Evolutionary conservation across 2,888 invertebrate genomes (phyloP).

Genomic region (Acanthoscelides obtectus): DNA sequence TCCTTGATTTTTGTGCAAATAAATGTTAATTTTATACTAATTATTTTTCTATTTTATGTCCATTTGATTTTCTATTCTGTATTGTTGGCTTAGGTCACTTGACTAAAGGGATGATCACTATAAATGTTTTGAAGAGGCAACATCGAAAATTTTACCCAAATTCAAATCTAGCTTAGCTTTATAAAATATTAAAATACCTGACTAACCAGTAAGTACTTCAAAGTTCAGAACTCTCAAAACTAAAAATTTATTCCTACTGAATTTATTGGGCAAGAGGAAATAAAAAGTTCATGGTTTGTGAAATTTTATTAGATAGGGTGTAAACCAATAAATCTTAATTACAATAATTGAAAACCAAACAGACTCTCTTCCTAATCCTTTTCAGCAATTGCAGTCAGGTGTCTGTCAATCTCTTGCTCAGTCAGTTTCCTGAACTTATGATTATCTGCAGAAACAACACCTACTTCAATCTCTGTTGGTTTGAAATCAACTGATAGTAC

Average conservation of each 20-base stretch:
- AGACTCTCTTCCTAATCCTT: constrained; percentile 62
- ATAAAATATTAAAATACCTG: too few species aligned
- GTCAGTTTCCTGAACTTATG: constrained; percentile 75
- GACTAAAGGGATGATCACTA: too few species aligned
- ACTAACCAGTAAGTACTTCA: too few species aligned
- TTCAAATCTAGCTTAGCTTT: too few species aligned
- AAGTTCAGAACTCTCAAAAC: too few species aligned
- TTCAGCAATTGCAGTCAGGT: constrained; percentile 88
- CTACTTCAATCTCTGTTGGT: constrained; percentile 94
- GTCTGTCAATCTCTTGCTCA: constrained; percentile 84
- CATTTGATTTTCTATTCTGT: too few species aligned
- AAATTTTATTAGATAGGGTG: background rate
- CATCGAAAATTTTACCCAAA: too few species aligned
- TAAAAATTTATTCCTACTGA: too few species aligned
- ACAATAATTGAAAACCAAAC: background rate
- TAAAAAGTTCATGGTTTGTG: background rate
- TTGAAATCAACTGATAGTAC: constrained; percentile 96
- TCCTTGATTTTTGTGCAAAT: background rate
- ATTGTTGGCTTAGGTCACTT: too few species aligned
- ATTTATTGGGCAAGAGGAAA: background rate
- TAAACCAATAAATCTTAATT: background rate
- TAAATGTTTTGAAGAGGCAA: too few species aligned
- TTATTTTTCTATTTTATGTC: too few species aligned
- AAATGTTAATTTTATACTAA: background rate
- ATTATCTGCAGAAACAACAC: constrained; percentile 77